Evolutionary conservation across 1,140 invertebrate species (phyloP).

Genomic region (Lamellibrachia luymesi): DNA sequence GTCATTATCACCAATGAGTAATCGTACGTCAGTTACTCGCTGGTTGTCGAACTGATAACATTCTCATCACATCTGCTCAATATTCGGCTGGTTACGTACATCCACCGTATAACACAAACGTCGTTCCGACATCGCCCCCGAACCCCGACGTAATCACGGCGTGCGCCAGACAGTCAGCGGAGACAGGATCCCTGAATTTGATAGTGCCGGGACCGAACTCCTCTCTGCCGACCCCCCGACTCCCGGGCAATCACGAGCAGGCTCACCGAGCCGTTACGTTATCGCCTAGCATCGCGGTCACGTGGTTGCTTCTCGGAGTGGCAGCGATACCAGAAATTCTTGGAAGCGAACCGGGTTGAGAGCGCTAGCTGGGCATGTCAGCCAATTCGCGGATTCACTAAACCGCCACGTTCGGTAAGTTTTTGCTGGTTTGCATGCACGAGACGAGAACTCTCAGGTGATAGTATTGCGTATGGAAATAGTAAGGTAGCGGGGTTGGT

Average conservation of each 20-base stretch:
- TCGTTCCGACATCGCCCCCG: background rate
- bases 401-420: background rate
- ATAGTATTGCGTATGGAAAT: background rate
- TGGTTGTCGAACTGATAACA: background rate
- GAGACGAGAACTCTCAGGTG: background rate
- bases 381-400: background rate
- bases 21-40: background rate
- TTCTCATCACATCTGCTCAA: background rate
- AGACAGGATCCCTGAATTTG: background rate
- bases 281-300: constrained; percentile 2
- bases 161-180: background rate
- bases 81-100: background rate
- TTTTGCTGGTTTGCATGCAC: background rate
- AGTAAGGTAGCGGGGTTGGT: background rate
- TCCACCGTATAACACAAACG: background rate
- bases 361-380: background rate
- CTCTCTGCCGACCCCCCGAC: background rate
- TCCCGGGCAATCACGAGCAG: background rate
- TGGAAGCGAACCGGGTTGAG: background rate
- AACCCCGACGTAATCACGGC: background rate
- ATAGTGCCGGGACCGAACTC: background rate
- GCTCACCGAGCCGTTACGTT: background rate
- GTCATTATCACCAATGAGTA: background rate
- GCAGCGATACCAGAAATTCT: background rate
- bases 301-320: background rate